Evolutionary conservation across 2,797 vertebrate genomes (phyloP).

Genomic region (Diplodus puntazzo): DNA sequence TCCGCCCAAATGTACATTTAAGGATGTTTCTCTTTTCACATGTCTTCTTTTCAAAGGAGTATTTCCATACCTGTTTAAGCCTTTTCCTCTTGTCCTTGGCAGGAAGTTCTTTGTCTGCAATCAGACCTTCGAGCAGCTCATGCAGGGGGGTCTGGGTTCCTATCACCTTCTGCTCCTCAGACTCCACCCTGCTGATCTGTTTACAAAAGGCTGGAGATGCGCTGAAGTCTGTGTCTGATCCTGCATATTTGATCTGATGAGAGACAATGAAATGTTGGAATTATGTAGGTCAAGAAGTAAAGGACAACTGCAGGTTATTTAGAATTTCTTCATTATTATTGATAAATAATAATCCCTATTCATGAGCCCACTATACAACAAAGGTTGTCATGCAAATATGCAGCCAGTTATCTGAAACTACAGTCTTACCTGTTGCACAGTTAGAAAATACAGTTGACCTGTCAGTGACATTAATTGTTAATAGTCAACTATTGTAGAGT

Average conservation of each 20-base stretch:
- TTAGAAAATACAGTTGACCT: background rate
- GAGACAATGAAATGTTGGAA: conserved; percentile 6
- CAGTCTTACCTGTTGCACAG: background rate
- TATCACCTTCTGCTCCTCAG: conserved; percentile 87
- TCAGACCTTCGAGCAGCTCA: conserved; percentile 91
- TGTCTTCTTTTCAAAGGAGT: background rate
- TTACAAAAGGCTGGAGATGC: conserved; percentile 88
- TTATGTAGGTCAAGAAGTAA: background rate
- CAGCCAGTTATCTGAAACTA: background rate
- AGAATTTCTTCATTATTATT: background rate
- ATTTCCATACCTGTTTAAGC: conserved; percentile 90
- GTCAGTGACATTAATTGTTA: background rate
- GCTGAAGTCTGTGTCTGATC: conserved; percentile 88
- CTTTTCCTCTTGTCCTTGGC: conserved; percentile 94
- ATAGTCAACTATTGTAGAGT: background rate
- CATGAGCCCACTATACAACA: background rate
- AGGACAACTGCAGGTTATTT: background rate
- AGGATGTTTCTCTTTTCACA: background rate
- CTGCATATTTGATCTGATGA: conserved; percentile 92
- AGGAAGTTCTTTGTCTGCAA: conserved; percentile 89
- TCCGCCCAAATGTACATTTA: too few relatives aligned
- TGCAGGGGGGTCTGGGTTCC: conserved; percentile 89
- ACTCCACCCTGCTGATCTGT: conserved; percentile 89
- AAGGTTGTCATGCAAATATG: background rate
- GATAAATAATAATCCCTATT: too few relatives aligned